Evolutionary conservation across 2,888 invertebrate genomes (phyloP).

Genomic region (Heliothis peltigera): DNA sequence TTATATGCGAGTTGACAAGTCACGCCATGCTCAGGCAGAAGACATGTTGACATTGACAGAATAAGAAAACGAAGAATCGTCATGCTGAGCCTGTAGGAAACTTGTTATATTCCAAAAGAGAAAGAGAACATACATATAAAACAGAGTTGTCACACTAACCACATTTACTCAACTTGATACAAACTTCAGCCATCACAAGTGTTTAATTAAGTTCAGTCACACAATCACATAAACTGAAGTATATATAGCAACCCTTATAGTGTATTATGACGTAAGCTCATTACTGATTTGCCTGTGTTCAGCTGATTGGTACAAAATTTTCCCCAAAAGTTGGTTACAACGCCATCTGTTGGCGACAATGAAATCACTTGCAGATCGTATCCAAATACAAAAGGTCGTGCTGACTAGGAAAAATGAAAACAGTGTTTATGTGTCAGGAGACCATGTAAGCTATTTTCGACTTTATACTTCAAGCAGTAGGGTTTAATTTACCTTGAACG

Average conservation of each 20-base stretch:
- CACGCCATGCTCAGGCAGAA: too few relatives aligned
- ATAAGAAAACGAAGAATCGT: too few relatives aligned
- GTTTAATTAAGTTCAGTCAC: background rate
- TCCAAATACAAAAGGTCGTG: slow-evolving; percentile 35
- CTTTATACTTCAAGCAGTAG: background rate
- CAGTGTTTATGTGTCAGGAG: slow-evolving; percentile 11
- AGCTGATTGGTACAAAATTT: slow-evolving; percentile 9
- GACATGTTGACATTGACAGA: too few relatives aligned
- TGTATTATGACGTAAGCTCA: background rate
- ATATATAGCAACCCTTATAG: background rate
- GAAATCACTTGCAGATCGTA: slow-evolving; percentile 39
- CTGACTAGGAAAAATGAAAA: slow-evolving; percentile 40
- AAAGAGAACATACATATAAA: background rate
- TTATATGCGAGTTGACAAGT: too few relatives aligned
- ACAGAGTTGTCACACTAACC: background rate
- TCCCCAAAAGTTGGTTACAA: slow-evolving; percentile 27
- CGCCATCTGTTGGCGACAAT: slow-evolving; percentile 26
- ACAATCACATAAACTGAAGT: background rate
- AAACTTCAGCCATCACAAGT: background rate
- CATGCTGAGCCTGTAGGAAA: too few relatives aligned
- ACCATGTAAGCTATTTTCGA: background rate
- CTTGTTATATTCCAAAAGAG: background rate
- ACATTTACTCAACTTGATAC: background rate
- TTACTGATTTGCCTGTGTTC: background rate
- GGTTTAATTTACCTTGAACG: slow-evolving; percentile 9